Evolutionary conservation across 2,888 invertebrate species (phyloP), one percentile per base, ranked within the genome.

Genomic region (Ceriagrion tenellum): DNA sequence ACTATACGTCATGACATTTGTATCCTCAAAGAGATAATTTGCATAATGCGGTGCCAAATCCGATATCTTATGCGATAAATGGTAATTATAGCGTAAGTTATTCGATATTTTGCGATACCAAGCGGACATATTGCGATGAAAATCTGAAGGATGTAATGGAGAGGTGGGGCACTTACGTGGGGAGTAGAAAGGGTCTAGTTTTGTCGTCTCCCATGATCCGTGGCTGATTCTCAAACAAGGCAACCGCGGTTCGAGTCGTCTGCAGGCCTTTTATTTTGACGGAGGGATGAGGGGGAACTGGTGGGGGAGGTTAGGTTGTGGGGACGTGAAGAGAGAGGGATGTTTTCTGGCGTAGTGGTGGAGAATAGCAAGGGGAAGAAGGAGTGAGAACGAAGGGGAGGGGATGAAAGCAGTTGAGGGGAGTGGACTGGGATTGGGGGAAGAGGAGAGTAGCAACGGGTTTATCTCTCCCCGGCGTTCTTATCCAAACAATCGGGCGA

Each of bases 241-340:
- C 88, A 88, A 88, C 88, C 88, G 88, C 40, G 40, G 40, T 47
- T 88, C 88, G 88, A 88, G 47, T n/a, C 88, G 88, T 88, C 88
- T 88, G 40, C 88, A 88, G 20, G 40, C 47, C 88, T 88, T 88
- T 88, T 47, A 47, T 47, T 88, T 88, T 88, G 88, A 88, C 40
- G 88, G 88, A 23, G 88, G 16, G 40, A 47, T 8, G 47, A 47
- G 47, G 47, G 47, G 47, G 47, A 47, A 47, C 47, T 2, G 47
- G 47, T 2, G 8, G 8, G 47, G 47, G 47, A 8, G 8, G 47
- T 2, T 47, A 8, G 47, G 47, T 47, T 4, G 47, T 8, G 47
- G 47, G 47, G 47, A 8, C 47, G 47, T 4, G 47, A 47, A 47
- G 47, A 47, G 47, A 2, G 47, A 47, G 47, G 47, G 47, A 47